These are phyloP conservation scores for Sanderia malayensis DNA, from an alignment of 30 jellyfish, hydroid and myxozoan species.

Conservation along the genomic window DNA sequence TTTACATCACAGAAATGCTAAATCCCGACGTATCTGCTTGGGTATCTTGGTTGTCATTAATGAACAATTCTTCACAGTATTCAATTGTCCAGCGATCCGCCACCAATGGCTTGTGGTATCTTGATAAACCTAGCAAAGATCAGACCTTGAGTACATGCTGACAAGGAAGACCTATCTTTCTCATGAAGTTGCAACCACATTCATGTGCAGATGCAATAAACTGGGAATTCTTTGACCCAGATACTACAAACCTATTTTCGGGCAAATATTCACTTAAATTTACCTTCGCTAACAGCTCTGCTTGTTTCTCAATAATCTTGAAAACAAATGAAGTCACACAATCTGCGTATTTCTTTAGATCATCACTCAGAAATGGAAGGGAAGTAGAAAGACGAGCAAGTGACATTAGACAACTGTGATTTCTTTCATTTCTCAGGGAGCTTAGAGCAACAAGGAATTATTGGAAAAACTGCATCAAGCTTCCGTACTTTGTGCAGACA, in stretches of 20 bases:
- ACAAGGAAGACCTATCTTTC: conserved; percentile 23
- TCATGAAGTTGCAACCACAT: conserved; percentile 27
- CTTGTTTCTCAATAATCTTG: conserved; percentile 19
- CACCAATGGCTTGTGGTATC: conserved; percentile 28
- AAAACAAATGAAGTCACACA: conserved; percentile 37
- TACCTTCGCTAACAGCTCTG: conserved; percentile 18
- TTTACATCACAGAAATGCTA: background rate
- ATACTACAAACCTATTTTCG: conserved; percentile 4
- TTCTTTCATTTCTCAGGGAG: conserved; percentile 42
- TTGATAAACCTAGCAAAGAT: background rate
- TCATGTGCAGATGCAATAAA: conserved; percentile 2
- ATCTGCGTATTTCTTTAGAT: conserved; percentile 12
- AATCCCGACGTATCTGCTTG: background rate
- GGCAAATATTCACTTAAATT: conserved; percentile 9
- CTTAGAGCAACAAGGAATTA: conserved; percentile 36
- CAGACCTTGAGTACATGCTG: conserved; percentile 19
- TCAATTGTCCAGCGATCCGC: conserved; percentile 38
- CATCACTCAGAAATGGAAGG: conserved; percentile 11
- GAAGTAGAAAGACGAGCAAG: conserved; percentile 17
- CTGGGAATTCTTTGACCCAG: conserved; percentile 9
- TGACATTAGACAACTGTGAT: conserved; percentile 29
- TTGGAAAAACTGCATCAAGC: conserved; percentile 31
- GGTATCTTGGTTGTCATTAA: background rate
- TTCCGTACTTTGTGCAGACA: conserved; percentile 15
- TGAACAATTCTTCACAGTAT: conserved; percentile 1